Base-by-base conservation (phyloP, 2,888 invertebrate species). In the Amorpha juglandis region DNA sequence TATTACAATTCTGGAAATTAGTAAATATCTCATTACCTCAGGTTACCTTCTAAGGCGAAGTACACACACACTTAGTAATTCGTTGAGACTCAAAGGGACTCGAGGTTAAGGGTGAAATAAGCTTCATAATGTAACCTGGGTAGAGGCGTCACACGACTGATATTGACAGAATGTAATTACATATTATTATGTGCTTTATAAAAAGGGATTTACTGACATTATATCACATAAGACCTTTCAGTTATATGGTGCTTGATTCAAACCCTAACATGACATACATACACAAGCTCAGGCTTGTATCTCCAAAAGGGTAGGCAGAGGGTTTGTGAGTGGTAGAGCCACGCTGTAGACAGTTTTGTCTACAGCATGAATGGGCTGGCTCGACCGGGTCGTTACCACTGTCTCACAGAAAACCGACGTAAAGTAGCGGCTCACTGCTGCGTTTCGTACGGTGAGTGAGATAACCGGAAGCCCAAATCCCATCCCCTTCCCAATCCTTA, bases 121-220 rank as follows among this genome's bases (percentile, higher is more conserved):
- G 33, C 33, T 53, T 53, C 33, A 35, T 53, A 53, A 27, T 35
- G 53, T 53, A 35, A 53, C 42, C 58, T 42, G 38, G 16, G 12
- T 12, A 19, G 50, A 52, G 19, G 19, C 42, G n/a, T n/a, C n/a
- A n/a, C n/a, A n/a, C n/a, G 38, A 42, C 19, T 58, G 58, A 16
- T 58, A 58, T 42, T 58, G 55, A n/a, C 55, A 55, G 55, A 35
- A 35, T 16, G 38, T 58, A 58, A 58, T 58, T 42, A 58, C 58
- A n/a, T n/a, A n/a, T n/a, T n/a, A n/a, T 19, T 42, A 58, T 42
- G 19, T 42, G 12, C 38, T 58, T 19, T 52, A 6, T 3, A 4
- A 6, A 42, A 16, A 19, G 58, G 58, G 19, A 38, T 4, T 58
- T 8, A 33, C 14, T 14, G n/a, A n/a, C n/a, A 42, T 6, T 12